A percentile compares a stretch with the other conserved stretches of the same genome.
phyloP scores from a whole-genome alignment of 2,888 invertebrate genomes.

The Geotrupes spiniger region DNA sequence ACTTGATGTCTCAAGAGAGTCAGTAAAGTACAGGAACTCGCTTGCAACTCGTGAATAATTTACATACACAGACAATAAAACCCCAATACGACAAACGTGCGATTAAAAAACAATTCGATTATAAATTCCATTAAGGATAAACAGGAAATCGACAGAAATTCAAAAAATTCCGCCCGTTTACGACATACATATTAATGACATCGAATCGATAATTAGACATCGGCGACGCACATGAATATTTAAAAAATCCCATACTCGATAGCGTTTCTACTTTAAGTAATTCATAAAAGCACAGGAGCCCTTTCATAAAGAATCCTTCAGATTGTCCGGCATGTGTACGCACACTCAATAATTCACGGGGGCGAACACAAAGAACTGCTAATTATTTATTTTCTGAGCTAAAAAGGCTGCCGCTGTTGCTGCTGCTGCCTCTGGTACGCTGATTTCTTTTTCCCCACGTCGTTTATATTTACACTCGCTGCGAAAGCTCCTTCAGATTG shows the following conservation, averaged over 20 bases:
- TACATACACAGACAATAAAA: too few species aligned
- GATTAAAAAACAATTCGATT: too few species aligned
- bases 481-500: conserved; percentile 1
- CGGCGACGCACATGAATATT: conserved; percentile 8
- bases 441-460: neutral
- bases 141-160: too few species aligned
- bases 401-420: conserved; percentile 26
- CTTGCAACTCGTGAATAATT: too few species aligned
- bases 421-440: neutral
- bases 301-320: conserved; percentile 24
- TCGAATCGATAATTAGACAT: too few species aligned
- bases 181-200: too few species aligned
- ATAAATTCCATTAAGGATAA: too few species aligned
- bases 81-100: too few species aligned
- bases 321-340: conserved; percentile 25
- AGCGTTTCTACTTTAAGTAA: conserved; percentile 13
- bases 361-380: conserved; percentile 31
- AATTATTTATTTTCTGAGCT: conserved; percentile 35
- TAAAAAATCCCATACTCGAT: conserved; percentile 17
- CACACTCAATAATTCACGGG: conserved; percentile 32
- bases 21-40: too few species aligned
- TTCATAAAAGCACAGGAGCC: conserved; percentile 21
- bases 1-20: too few species aligned
- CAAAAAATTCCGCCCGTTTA: too few species aligned
- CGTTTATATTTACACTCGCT: neutral